Base-by-base conservation (phyloP, 2,888 invertebrate genomes). In the Plagiodera versicolora region DNA sequence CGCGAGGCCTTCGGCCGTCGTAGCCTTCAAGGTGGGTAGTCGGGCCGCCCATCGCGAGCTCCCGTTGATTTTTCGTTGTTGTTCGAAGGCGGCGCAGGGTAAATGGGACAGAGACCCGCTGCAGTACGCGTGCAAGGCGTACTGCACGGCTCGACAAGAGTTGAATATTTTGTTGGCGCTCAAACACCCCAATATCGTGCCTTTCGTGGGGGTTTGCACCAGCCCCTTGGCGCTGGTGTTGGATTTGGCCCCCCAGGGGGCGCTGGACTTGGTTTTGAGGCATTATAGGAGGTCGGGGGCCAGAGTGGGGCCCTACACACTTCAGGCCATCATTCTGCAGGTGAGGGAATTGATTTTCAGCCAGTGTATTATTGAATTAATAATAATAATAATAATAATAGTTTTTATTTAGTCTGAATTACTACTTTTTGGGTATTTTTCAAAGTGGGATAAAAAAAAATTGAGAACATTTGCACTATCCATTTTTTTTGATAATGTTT, bases 71-170 rank as follows among this genome's bases (percentile, higher is more conserved):
- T n/a, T n/a, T n/a, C n/a, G n/a, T n/a, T n/a, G n/a, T n/a, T 18
- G n/a, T 49, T 18, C 32, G 9, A 8, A 63, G 59, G 72, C 79
- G 1, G 79, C 79, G n/a, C 80, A 89, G 85, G 90, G 92, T 32
- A 95, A 96, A 75, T 98, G 98, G 97, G 92, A 94, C 74, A 85
- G 96, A 32, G 95, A 96, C 77, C 95, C 97, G 0, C 80, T 91
- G 24, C 92, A 97, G 74, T 93, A 92, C 64, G 94, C 96, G 0
- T 95, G 95, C 74, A 94, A 96, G 78, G 97, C 98, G 0, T 98
- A 99, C 81, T 94, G 95, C 77, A 97, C 95, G 0, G 94, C 97
- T 1, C 84, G 98, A 16, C 97, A 97, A 79, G 98, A 99, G 81
- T 83, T 98, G 57, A 89, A 91, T 71, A 95, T 98, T 65, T 82